phyloP scores from a whole-genome alignment of 2,797 vertebrate species.

The Potorous gilbertii region DNA sequence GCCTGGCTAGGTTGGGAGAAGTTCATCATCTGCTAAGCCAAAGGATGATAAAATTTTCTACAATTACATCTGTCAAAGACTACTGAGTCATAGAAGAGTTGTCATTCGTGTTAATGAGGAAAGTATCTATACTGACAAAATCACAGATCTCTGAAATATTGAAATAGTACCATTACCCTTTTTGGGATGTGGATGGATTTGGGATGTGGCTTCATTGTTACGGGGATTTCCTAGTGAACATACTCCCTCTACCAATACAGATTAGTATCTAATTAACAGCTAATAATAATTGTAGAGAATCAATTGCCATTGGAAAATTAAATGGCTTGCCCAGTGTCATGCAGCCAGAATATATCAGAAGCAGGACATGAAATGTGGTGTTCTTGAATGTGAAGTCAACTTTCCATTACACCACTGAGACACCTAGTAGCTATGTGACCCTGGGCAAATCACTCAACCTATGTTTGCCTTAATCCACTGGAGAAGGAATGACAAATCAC shows the following conservation, averaged over 20 bases:
- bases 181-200: background rate
- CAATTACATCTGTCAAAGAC: background rate
- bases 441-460: background rate
- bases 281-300: background rate
- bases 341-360: background rate
- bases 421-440: background rate
- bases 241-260: background rate
- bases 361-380: background rate
- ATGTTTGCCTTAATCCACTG: background rate
- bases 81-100: background rate
- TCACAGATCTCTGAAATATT: background rate
- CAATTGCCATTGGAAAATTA: background rate
- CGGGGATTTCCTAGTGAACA: background rate
- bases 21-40: background rate
- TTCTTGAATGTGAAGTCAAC: background rate
- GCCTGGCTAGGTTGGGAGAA: background rate
- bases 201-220: background rate
- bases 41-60: background rate
- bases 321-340: background rate
- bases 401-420: background rate
- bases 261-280: background rate
- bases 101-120: background rate
- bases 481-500: background rate
- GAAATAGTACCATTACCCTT: background rate
- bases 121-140: background rate